Conservation (phyloP, 2,113 vertebrate species). For the Cyphomyrus discorhynchus region DNA sequence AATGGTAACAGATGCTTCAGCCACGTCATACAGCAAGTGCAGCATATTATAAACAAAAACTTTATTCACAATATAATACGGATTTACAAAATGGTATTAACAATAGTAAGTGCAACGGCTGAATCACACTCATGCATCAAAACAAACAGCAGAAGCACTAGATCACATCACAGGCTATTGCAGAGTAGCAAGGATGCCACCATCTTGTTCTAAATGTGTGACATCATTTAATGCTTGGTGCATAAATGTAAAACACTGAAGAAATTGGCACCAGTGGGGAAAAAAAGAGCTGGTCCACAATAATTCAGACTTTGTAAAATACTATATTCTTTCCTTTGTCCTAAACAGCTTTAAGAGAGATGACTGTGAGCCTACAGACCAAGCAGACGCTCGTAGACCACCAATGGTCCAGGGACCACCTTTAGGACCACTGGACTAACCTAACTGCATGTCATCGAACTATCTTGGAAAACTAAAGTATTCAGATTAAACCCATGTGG, state of each 20-base stretch:
- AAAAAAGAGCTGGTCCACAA: background rate
- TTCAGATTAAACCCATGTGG: background rate
- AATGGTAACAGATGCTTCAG: background rate
- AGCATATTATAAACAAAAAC: background rate
- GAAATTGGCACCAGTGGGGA: background rate
- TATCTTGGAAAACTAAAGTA: background rate
- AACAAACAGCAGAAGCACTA: background rate
- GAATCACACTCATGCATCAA: background rate
- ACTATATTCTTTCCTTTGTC: background rate
- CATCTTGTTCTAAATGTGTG: background rate
- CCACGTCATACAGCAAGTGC: background rate
- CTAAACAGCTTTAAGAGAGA: background rate
- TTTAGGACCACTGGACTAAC: background rate
- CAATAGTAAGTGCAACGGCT: background rate
- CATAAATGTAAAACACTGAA: background rate
- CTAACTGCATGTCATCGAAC: background rate
- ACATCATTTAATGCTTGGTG: background rate
- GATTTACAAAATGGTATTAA: background rate
- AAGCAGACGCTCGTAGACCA: background rate
- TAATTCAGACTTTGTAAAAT: background rate
- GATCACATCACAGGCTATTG: background rate
- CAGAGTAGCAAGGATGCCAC: background rate
- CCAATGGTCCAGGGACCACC: background rate
- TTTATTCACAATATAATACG: slow-evolving; percentile 2
- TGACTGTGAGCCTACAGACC: background rate